Evolutionary conservation across 2,888 invertebrate genomes (phyloP).

Genomic region (Allophyes oxyacanthae): DNA sequence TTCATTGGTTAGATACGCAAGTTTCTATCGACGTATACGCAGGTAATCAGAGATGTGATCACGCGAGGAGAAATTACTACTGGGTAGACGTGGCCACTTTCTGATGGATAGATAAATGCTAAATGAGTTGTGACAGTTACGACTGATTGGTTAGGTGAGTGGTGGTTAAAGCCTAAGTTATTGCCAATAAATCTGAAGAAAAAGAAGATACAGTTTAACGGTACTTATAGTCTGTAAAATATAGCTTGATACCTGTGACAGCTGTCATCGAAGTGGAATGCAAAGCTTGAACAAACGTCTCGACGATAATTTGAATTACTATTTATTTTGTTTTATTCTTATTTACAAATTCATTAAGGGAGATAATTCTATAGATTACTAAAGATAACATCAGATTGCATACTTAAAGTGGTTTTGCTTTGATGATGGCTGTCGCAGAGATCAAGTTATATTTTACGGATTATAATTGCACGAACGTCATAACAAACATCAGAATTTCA

Average conservation of each 20-base stretch:
- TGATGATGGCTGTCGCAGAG: too few relatives aligned
- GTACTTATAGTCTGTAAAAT: slow-evolving; percentile 18
- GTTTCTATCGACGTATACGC: slow-evolving; percentile 67
- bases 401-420: too few relatives aligned
- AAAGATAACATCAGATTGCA: too few relatives aligned
- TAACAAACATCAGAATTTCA: not conserved
- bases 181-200: slow-evolving; percentile 35
- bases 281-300: too few relatives aligned
- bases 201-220: slow-evolving; percentile 20
- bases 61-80: slow-evolving; percentile 67
- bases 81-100: slow-evolving; percentile 52
- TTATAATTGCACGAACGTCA: slow-evolving; percentile 26
- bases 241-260: too few relatives aligned
- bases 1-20: slow-evolving; percentile 35
- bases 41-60: slow-evolving; percentile 63
- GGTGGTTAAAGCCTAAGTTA: slow-evolving; percentile 17
- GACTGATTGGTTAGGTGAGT: slow-evolving; percentile 38
- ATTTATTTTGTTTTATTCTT: too few relatives aligned
- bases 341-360: too few relatives aligned
- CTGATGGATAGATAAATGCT: slow-evolving; percentile 55
- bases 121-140: slow-evolving; percentile 50
- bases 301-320: too few relatives aligned
- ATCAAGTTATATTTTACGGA: too few relatives aligned
- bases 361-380: too few relatives aligned
- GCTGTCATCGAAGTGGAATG: too few relatives aligned